Conservation (phyloP, 1,140 invertebrate genomes). For the Chironomus tepperi region DNA sequence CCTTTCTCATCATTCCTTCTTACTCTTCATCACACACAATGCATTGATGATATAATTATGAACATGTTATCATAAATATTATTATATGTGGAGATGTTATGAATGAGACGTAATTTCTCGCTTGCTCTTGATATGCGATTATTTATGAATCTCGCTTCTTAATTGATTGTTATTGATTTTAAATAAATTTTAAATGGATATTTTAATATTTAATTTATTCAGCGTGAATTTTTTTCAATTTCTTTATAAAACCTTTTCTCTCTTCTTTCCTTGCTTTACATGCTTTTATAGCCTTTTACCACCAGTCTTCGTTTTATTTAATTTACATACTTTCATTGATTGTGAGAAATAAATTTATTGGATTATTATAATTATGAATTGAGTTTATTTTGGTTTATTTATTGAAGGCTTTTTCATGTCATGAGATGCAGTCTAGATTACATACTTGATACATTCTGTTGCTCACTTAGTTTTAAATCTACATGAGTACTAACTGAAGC, state of each 20-base stretch:
- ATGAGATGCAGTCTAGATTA: no score
- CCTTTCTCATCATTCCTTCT: background rate
- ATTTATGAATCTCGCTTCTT: constrained; percentile 11
- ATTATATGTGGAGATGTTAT: background rate
- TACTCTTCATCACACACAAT: background rate
- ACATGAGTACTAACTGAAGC: no score
- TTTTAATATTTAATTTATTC: constrained; percentile 15
- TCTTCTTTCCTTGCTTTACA: background rate
- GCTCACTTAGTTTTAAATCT: no score
- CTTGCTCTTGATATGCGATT: constrained; percentile 7
- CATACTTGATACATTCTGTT: no score
- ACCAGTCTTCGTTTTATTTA: no score
- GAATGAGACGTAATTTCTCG: constrained; percentile 12
- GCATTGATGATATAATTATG: constrained; percentile 14
- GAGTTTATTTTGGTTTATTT: no score
- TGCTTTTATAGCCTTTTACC: no score
- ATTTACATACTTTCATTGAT: no score
- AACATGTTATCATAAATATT: constrained; percentile 15
- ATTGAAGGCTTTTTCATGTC: no score
- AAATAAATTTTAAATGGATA: constrained; percentile 4
- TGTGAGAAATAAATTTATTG: no score
- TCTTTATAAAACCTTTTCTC: background rate
- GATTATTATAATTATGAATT: no score
- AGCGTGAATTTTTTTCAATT: background rate
- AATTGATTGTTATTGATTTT: constrained; percentile 15